Conservation (phyloP, 2,113 vertebrate genomes). For the Anguilla rostrata region DNA sequence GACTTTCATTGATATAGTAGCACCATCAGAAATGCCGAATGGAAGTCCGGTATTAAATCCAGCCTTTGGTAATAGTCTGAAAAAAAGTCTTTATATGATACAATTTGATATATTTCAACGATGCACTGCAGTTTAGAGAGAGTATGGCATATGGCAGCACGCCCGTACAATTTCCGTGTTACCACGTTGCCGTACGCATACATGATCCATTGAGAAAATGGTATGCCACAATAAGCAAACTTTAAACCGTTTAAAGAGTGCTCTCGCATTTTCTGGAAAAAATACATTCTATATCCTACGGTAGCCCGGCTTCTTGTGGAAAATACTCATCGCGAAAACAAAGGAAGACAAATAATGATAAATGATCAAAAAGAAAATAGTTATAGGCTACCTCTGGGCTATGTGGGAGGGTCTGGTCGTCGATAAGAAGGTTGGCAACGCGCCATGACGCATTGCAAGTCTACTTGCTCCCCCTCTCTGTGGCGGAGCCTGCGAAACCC, state of each 20-base stretch:
- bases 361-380: neutral
- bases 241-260: neutral
- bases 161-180: neutral
- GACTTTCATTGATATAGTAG: no score
- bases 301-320: neutral
- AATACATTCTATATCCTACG: neutral
- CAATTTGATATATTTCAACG: neutral
- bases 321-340: neutral
- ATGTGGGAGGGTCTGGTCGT: constrained; percentile 24
- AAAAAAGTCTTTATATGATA: no score
- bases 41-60: no score
- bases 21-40: no score
- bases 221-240: neutral
- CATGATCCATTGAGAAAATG: neutral
- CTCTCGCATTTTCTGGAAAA: neutral
- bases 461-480: neutral
- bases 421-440: constrained; percentile 14
- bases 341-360: neutral
- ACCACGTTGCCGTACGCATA: neutral
- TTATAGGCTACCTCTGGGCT: neutral
- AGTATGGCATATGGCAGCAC: neutral
- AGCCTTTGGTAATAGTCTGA: no score
- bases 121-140: neutral
- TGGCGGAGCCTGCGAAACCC: constrained; percentile 3
- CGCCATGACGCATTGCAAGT: constrained; percentile 20